A percentile compares a stretch with the other conserved stretches of the same genome.
phyloP scores from a whole-genome alignment of 2,888 invertebrate genomes.

The Apotomis turbidana region DNA sequence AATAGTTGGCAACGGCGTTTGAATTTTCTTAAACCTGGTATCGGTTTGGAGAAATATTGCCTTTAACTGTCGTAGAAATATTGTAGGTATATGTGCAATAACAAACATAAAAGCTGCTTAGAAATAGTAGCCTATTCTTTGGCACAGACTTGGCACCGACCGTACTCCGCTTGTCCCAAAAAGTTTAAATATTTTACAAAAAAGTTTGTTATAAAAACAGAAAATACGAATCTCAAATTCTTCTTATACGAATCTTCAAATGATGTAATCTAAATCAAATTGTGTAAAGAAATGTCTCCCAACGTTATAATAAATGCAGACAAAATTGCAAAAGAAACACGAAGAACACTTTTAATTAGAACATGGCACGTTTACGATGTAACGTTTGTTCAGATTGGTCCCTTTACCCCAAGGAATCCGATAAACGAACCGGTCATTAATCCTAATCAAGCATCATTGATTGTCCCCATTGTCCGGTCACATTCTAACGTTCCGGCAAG shows the following conservation, averaged over 20 bases:
- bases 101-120: background rate
- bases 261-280: too few species aligned
- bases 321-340: background rate
- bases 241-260: too few species aligned
- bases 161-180: too few species aligned
- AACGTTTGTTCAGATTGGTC: conserved; percentile 27
- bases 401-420: conserved; percentile 32
- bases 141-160: too few species aligned
- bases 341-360: background rate
- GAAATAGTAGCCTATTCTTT: background rate
- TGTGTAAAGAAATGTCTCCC: too few species aligned
- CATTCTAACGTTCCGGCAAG: conserved; percentile 9
- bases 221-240: too few species aligned
- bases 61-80: conserved; percentile 17
- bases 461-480: conserved; percentile 33
- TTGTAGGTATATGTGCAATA: background rate
- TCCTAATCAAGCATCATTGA: conserved; percentile 40
- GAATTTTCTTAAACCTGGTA: conserved; percentile 19
- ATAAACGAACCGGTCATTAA: conserved; percentile 35
- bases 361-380: background rate
- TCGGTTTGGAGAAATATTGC: conserved; percentile 7
- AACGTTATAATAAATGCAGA: too few species aligned
- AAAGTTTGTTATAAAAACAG: too few species aligned
- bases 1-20: conserved; percentile 20
- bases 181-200: too few species aligned